Base-by-base conservation (phyloP, 2,797 vertebrate genomes). In the Aldrovandia affinis region DNA sequence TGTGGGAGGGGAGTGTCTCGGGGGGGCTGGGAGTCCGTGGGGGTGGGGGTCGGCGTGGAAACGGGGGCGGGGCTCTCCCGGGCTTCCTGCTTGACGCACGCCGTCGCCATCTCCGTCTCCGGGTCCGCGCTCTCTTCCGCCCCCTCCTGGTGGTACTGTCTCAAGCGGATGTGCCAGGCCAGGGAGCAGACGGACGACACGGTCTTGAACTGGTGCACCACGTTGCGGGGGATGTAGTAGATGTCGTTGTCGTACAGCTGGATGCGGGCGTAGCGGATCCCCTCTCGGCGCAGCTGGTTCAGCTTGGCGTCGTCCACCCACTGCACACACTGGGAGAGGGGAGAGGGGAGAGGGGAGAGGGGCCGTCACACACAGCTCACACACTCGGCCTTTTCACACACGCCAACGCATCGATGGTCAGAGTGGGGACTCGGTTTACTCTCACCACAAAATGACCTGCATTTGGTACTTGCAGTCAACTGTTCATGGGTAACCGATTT, bases 271-370 rank as follows among this genome's bases (percentile, higher is more conserved):
- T 99, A 99, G 68, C 97, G 97, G 91, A 99, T 96, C 82, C 98
- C 98, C 94, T 99, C 98, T 52, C 98, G 97, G 85, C 98, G 95
- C 88, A 99, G 94, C 85, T 99, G 98, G 94, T 99, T 99, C 33
- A 99, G 97, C 92, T 99, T 99, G 92, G 98, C 98, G 68, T 99
- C 98, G 10, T 99, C 98, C 86, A 99, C 97, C 98, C 98, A 99
- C 89, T 99, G 98, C 88, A 99, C 98, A 87, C 98, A 99, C 98
- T 98, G 87, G 9, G 0, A 52, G 8, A 6, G 61, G 61, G 65
- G 65, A 6, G 36, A 18, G 65, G 33, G 5, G 87, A 85, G 12
- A 6, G 61, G 61, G n/a, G 5, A 87, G 85, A 79, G 3, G 54
- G 52, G 8, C 52, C 20, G 8, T 39, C 52, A 80, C 33, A 47